Base-by-base conservation (phyloP, 2,797 vertebrate genomes). In the Pseudocheirus occidentalis region DNA sequence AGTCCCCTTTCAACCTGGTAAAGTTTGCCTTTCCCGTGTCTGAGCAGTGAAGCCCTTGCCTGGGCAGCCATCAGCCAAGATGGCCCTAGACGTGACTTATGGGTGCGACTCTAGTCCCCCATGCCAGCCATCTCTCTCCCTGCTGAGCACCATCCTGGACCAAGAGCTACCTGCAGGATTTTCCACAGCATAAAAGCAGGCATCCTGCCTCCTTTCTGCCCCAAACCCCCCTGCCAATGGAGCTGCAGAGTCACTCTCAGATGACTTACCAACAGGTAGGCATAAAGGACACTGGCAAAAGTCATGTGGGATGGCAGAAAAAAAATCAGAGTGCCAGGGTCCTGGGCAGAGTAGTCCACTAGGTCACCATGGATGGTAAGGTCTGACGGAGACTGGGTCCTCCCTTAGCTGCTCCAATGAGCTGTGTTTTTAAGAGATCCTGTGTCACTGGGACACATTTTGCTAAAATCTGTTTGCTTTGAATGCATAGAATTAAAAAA, bases 391-490 rank as follows among this genome's bases (percentile, higher is more conserved):
- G 62, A 96, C 0, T 4, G 1, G 1, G 92, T 55, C 40, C 96
- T 92, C 95, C 18, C 2, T 57, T 95, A 97, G 89, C 95, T 90
- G 14, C 9, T 94, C 55, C 94, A 95, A 73, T 90, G 92, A 34
- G 5, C 52, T 46, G 5, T 62, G 81, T 95, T 95, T 92, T 54
- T 91, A 73, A 90, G 50, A 92, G 95, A 94, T 59, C 34, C 13
- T 57, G 73, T 91, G 4, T 55, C n/a, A 34, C 13, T n/a, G 56
- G 54, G 7, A 12, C 14, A 50, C 81, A 11, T 55, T 90, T 92
- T n/a, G 21, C 31, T 94, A 91, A 87, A 57, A 12, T 54, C 0
- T 58, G 50, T 52, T 90, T 94, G 46, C 52, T 91, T 58, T 73
- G 34, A 94, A 95, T 16, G 62, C 92, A n/a, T 81, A 0, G 91